Percentiles rank a stretch among this genome's conserved stretches.
Conservation (phyloP, 1,140 invertebrate genomes). For the Luehdorfia chinensis region DNA sequence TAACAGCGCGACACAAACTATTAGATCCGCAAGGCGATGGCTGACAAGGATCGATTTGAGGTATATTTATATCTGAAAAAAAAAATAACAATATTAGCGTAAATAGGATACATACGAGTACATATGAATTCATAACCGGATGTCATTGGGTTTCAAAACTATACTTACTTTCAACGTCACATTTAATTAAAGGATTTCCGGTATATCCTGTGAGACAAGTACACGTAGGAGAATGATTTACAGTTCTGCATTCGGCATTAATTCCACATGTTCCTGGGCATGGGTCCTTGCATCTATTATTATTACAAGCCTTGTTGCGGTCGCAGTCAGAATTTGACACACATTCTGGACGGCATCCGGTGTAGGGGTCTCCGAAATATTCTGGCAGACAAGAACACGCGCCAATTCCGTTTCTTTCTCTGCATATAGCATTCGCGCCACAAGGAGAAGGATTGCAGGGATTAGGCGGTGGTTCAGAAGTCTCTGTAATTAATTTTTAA, state of each 20-base stretch:
- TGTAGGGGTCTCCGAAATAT: constrained; percentile 91
- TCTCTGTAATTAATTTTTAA: constrained; percentile 39
- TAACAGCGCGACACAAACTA: constrained; percentile 85
- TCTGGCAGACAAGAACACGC: constrained; percentile 88
- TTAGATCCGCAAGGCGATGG: constrained; percentile 90
- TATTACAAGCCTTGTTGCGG: constrained; percentile 86
- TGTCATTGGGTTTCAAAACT: no score
- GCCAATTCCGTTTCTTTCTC: constrained; percentile 88
- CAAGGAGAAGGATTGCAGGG: constrained; percentile 91
- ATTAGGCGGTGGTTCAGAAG: constrained; percentile 61
- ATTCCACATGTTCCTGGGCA: constrained; percentile 88
- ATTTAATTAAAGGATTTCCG: constrained; percentile 81
- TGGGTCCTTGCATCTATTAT: constrained; percentile 90
- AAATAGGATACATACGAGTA: no score
- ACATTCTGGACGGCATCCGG: constrained; percentile 91
- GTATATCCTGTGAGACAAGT: constrained; percentile 84
- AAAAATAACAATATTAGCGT: constrained; percentile 29
- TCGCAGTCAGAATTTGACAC: constrained; percentile 90
- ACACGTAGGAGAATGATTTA: constrained; percentile 88
- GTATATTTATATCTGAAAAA: constrained; percentile 34
- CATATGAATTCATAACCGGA: no score
- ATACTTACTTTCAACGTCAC: constrained; percentile 56
- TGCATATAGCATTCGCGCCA: constrained; percentile 91
- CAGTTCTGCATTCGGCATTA: constrained; percentile 87
- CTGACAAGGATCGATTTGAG: constrained; percentile 81